Conservation (phyloP, 2,797 vertebrate genomes). For the Liasis olivaceus region DNA sequence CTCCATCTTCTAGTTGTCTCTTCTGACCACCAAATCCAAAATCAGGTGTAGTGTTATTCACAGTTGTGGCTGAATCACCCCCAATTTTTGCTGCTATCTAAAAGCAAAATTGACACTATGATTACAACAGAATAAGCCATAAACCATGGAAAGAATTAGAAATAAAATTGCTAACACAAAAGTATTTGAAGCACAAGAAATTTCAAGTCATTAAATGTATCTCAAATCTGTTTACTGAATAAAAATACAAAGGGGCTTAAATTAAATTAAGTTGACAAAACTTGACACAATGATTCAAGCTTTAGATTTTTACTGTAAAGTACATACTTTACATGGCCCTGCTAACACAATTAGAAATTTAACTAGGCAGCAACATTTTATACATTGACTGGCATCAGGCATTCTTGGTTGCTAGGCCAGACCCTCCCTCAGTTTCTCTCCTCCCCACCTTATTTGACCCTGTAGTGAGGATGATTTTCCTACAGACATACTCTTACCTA, state of each 20-base stretch:
- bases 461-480: neutral
- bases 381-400: neutral
- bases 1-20: conserved; percentile 82
- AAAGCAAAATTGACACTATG: conserved; percentile 8
- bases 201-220: neutral
- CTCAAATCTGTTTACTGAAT: neutral
- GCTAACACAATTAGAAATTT: neutral
- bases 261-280: neutral
- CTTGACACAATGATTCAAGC: neutral
- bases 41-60: conserved; percentile 85
- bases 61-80: conserved; percentile 72
- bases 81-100: conserved; percentile 83
- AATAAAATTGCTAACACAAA: neutral
- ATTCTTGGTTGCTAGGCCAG: neutral
- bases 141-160: neutral
- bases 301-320: neutral
- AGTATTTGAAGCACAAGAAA: neutral
- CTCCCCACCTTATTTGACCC: neutral
- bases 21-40: conserved; percentile 88
- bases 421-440: neutral
- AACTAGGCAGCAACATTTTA: neutral
- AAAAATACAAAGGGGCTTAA: neutral
- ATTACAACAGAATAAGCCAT: conserved; percentile 21
- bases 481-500: neutral
- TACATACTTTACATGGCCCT: neutral